Evolutionary conservation across 2,888 invertebrate species (phyloP).

Genomic region (Luperina testacea): DNA sequence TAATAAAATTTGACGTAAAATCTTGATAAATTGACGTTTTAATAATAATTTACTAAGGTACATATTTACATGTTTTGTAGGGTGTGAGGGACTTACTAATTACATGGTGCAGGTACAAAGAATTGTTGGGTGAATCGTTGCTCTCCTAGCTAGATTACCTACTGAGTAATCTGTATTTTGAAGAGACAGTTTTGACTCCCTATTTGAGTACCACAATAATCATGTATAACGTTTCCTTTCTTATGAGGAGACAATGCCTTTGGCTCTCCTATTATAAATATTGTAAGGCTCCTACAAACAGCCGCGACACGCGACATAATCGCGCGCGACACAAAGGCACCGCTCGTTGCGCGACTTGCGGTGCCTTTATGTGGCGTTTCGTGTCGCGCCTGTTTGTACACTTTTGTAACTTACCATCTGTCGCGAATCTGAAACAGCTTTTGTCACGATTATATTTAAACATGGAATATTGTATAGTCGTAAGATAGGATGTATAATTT

Average conservation of each 20-base stretch:
- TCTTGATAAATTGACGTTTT: conserved; percentile 23
- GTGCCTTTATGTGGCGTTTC: no score
- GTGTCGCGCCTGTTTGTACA: no score
- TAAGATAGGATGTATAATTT: no score
- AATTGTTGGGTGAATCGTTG: not conserved
- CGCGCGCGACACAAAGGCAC: no score
- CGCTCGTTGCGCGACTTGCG: no score
- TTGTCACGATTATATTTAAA: no score
- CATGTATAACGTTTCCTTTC: not conserved
- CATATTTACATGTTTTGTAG: no score
- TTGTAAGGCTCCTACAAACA: no score
- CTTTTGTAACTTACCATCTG: not conserved
- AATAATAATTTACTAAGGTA: not conserved
- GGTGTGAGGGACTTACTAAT: no score
- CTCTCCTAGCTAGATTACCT: not conserved
- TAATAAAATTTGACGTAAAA: not conserved
- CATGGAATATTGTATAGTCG: no score
- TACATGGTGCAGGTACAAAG: not conserved
- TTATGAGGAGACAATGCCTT: not conserved
- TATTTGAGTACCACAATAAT: not conserved
- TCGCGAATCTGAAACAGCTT: not conserved
- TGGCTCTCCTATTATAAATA: conserved; percentile 10
- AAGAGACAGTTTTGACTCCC: not conserved
- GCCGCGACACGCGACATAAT: no score
- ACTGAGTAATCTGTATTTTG: no score